Evolutionary conservation across 1,140 invertebrate genomes (phyloP).

Genomic region (Maconellicoccus hirsutus): DNA sequence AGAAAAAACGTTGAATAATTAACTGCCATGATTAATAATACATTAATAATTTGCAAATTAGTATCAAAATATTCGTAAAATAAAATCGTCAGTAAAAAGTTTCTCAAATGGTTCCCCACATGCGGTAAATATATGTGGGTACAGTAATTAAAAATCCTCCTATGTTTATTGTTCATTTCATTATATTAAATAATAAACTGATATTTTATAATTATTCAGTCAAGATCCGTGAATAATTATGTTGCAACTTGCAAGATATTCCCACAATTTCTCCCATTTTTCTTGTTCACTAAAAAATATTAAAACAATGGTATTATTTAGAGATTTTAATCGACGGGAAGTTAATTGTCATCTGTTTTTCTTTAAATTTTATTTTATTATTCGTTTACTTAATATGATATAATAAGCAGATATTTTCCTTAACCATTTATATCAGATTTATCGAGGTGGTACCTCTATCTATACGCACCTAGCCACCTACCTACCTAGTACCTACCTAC

Average conservation of each 20-base stretch:
- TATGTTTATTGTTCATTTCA: background rate
- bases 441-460: no score
- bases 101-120: background rate
- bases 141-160: background rate
- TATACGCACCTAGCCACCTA: no score
- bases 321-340: constrained; percentile 10
- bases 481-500: no score
- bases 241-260: background rate
- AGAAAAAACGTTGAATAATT: background rate
- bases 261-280: constrained; percentile 21
- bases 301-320: constrained; percentile 7
- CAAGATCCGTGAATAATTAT: constrained; percentile 17
- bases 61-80: constrained; percentile 8
- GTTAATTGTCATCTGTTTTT: constrained; percentile 17
- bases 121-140: background rate
- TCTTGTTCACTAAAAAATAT: background rate
- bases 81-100: background rate
- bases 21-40: background rate
- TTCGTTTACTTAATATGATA: no score
- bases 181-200: constrained; percentile 5
- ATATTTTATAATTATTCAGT: constrained; percentile 3
- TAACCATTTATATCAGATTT: no score
- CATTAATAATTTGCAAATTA: background rate
- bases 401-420: no score
- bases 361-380: background rate